A percentile compares a stretch with the other conserved stretches of the same genome.
phyloP scores from a whole-genome alignment of 2,888 invertebrate genomes.

The Limulus polyphemus region DNA sequence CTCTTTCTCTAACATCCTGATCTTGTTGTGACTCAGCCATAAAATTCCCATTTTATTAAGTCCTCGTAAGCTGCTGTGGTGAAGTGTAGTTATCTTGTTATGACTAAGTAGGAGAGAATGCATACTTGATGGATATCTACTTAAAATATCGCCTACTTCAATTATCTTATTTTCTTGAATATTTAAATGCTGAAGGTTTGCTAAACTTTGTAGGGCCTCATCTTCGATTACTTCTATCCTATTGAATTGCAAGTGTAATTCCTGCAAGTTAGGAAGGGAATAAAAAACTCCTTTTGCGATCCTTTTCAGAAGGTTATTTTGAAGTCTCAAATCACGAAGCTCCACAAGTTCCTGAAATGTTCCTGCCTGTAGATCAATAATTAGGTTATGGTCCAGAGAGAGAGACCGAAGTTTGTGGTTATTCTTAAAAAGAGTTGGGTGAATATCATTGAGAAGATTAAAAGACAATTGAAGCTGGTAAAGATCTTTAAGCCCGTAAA shows the following conservation, averaged over 20 bases:
- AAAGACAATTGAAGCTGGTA: conserved; percentile 72
- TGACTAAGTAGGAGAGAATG: conserved; percentile 51
- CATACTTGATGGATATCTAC: conserved; percentile 31
- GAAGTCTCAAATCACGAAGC: conserved; percentile 65
- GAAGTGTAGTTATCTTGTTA: conserved; percentile 59
- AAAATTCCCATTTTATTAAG: conserved; percentile 73
- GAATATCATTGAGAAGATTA: conserved; percentile 69
- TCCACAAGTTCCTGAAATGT: conserved; percentile 62
- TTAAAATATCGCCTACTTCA: conserved; percentile 63
- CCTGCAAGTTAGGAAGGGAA: conserved; percentile 64
- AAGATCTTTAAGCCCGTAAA: conserved; percentile 60
- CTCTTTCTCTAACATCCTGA: conserved; percentile 56
- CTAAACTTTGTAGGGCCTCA: conserved; percentile 32
- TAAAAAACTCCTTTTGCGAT: conserved; percentile 69
- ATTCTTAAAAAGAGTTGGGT: conserved; percentile 58
- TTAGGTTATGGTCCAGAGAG: conserved; percentile 73
- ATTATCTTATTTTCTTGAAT: conserved; percentile 67
- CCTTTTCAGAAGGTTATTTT: conserved; percentile 65
- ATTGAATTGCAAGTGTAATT: conserved; percentile 78
- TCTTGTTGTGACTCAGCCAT: conserved; percentile 71
- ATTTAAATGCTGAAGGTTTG: conserved; percentile 64
- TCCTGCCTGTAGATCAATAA: conserved; percentile 58
- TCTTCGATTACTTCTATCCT: conserved; percentile 54
- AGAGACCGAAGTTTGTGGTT: conserved; percentile 64
- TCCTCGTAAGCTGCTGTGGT: conserved; percentile 55